Conservation (phyloP, 2,888 invertebrate species). For the Atherix ibis region DNA sequence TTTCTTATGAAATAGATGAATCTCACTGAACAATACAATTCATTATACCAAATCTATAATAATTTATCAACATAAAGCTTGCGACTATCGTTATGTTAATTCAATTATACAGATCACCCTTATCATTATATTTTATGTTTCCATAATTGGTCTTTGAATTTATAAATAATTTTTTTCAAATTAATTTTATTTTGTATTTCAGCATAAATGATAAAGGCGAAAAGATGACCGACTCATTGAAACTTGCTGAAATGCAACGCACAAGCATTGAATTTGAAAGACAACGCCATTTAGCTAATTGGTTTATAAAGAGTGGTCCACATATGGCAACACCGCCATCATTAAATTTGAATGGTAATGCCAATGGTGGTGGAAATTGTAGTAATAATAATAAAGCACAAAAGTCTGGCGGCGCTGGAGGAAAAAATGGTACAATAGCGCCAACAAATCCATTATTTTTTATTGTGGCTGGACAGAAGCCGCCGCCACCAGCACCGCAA, state of each 20-base stretch:
- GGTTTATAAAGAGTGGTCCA: slow-evolving; percentile 32
- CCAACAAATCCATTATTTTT: slow-evolving; percentile 21
- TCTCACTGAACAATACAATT: too few species aligned
- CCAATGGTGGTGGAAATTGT: slow-evolving; percentile 7
- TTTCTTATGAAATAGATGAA: too few species aligned
- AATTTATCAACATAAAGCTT: too few species aligned
- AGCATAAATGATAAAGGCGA: slow-evolving; percentile 9
- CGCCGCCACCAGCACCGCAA: slow-evolving; percentile 9
- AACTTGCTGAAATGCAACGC: slow-evolving; percentile 32
- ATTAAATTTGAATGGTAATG: slow-evolving; percentile 11
- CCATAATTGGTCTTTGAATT: too few species aligned
- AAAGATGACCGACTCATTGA: slow-evolving; percentile 26
- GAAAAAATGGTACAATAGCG: slow-evolving; percentile 18
- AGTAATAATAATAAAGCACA: slow-evolving; percentile 13
- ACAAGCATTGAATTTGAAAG: slow-evolving; percentile 33
- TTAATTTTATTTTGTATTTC: slow-evolving; percentile 4
- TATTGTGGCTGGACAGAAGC: slow-evolving; percentile 18
- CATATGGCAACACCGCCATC: slow-evolving; percentile 28
- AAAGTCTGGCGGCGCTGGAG: slow-evolving; percentile 13
- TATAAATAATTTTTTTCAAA: background rate
- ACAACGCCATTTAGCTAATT: slow-evolving; percentile 33
- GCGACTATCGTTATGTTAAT: too few species aligned
- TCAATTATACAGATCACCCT: too few species aligned
- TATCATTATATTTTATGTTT: too few species aligned
- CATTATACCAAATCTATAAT: too few species aligned